phyloP scores from a whole-genome alignment of 2,797 vertebrate species.

The Anas georgica region DNA sequence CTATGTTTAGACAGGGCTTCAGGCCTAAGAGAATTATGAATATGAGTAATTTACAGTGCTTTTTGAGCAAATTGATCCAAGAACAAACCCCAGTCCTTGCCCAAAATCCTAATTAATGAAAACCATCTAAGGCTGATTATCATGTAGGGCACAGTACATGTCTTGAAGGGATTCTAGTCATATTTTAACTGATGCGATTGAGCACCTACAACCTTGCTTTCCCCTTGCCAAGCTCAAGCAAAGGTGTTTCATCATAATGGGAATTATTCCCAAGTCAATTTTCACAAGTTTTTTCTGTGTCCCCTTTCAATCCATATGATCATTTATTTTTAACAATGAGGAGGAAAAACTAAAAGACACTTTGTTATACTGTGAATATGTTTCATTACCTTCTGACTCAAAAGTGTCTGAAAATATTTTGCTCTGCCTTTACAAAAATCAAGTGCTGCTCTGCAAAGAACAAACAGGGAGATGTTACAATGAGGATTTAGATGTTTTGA shows the following conservation, averaged over 20 bases:
- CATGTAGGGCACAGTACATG: slow-evolving; percentile 8
- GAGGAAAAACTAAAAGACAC: background rate
- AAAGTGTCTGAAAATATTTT: slow-evolving; percentile 19
- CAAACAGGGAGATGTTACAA: background rate
- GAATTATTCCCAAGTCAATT: slow-evolving; percentile 58
- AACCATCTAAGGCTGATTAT: slow-evolving; percentile 40
- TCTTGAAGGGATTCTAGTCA: background rate
- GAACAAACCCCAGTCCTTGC: slow-evolving; percentile 12
- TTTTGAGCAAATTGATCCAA: slow-evolving; percentile 17
- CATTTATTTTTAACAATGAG: background rate
- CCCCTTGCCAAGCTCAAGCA: slow-evolving; percentile 28
- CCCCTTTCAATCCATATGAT: slow-evolving; percentile 2
- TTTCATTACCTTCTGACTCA: slow-evolving; percentile 2
- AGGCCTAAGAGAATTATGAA: slow-evolving; percentile 4
- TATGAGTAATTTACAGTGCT: background rate
- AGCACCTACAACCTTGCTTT: slow-evolving; percentile 58
- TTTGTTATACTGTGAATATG: background rate
- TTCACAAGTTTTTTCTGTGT: slow-evolving; percentile 46
- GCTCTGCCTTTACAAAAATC: background rate
- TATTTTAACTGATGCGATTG: background rate
- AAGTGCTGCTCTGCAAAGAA: background rate
- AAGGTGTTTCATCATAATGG: slow-evolving; percentile 60
- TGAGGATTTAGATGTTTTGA: accelerated
- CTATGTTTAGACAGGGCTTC: background rate
- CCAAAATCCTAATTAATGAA: slow-evolving; percentile 45